phyloP scores from a whole-genome alignment of 2,797 vertebrate species.

The Limnodromus scolopaceus region DNA sequence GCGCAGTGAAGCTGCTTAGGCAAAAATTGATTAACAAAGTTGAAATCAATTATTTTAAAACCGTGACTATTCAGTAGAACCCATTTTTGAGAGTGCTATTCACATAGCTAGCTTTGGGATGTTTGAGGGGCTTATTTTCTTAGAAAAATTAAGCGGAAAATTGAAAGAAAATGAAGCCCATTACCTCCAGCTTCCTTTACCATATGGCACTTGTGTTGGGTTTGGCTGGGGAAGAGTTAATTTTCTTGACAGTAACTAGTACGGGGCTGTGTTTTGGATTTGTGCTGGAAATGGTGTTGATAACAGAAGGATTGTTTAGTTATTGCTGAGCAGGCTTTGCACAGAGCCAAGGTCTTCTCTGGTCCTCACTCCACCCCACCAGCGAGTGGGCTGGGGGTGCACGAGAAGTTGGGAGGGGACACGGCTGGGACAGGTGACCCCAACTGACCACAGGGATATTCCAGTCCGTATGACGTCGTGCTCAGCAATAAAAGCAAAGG shows the following conservation, averaged over 20 bases:
- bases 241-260: background rate
- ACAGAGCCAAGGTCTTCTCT: background rate
- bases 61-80: background rate
- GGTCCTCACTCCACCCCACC: background rate
- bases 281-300: background rate
- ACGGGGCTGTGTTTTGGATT: background rate
- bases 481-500: background rate
- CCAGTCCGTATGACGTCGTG: accelerated
- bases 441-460: background rate
- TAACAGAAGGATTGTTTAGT: background rate
- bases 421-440: background rate
- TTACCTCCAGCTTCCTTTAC: background rate
- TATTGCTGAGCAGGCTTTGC: background rate
- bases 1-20: background rate
- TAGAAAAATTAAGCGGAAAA: background rate
- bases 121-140: background rate
- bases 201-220: background rate
- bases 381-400: accelerated
- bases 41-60: background rate
- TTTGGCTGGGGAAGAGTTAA: background rate
- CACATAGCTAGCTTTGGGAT: background rate
- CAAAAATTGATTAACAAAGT: background rate
- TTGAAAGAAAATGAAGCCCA: background rate
- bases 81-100: background rate
- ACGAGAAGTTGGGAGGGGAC: background rate